These are phyloP conservation scores for Pasiphila rectangulata DNA, from an alignment of 2,888 invertebrate genomes.

Conservation along the genomic window DNA sequence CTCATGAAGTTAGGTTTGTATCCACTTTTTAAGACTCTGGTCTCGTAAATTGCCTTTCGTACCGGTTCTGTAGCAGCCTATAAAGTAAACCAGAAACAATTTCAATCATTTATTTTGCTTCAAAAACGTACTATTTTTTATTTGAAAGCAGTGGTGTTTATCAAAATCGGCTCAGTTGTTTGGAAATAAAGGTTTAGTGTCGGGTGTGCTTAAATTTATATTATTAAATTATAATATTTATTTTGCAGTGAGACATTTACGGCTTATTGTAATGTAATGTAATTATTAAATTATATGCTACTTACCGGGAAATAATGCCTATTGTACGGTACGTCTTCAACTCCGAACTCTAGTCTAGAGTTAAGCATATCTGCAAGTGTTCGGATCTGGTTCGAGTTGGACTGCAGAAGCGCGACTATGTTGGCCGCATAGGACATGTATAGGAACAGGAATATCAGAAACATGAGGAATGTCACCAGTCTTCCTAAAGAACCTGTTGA, in stretches of 20 bases:
- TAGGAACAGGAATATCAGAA: constrained; percentile 83
- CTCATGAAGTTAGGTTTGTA: constrained; percentile 77
- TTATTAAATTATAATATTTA: too few relatives aligned
- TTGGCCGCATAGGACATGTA: constrained; percentile 88
- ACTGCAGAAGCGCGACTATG: constrained; percentile 86
- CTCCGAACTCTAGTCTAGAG: constrained; percentile 84
- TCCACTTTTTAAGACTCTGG: constrained; percentile 81
- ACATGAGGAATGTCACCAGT: constrained; percentile 82
- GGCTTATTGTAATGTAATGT: too few relatives aligned
- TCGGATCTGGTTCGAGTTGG: constrained; percentile 83
- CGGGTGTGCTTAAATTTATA: too few relatives aligned
- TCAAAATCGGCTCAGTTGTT: too few relatives aligned
- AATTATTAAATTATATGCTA: background rate
- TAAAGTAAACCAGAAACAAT: constrained; percentile 1
- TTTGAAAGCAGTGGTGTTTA: background rate
- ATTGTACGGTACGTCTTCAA: constrained; percentile 84
- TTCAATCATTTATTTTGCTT: background rate
- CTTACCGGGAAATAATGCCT: constrained; percentile 82
- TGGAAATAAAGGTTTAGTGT: too few relatives aligned
- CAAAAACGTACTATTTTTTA: too few relatives aligned
- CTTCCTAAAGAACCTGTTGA: constrained; percentile 66
- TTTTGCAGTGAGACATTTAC: too few relatives aligned
- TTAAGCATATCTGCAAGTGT: constrained; percentile 83
- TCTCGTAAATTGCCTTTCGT: constrained; percentile 80
- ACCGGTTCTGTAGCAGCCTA: constrained; percentile 72